Evolutionary conservation across 1,140 invertebrate genomes (phyloP).

Genomic region (Drepana arcuata): DNA sequence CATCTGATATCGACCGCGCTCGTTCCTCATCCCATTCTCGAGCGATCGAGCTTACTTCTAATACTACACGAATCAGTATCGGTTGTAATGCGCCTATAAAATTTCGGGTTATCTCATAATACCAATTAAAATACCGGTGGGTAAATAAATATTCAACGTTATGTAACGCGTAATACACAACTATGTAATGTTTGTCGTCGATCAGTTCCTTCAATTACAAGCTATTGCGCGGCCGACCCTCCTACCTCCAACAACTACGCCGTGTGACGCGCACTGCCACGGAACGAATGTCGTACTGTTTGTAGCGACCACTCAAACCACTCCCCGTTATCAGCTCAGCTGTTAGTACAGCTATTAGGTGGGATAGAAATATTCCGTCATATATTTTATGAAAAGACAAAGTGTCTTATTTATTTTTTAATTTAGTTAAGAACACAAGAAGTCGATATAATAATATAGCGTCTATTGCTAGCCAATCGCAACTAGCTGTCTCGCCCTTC

Average conservation of each 20-base stretch:
- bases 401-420: too few species aligned
- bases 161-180: conserved; percentile 25
- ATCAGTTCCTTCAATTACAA: conserved; percentile 29
- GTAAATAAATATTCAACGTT: conserved; percentile 56
- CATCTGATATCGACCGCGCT: conserved; percentile 62
- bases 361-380: too few species aligned
- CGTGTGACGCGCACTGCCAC: too few species aligned
- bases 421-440: too few species aligned
- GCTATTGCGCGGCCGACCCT: conserved; percentile 38
- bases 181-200: conserved; percentile 35
- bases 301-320: too few species aligned
- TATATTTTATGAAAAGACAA: too few species aligned
- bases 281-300: too few species aligned
- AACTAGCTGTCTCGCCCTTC: too few species aligned
- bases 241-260: conserved; percentile 18
- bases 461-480: too few species aligned
- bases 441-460: too few species aligned
- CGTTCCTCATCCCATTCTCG: conserved; percentile 21
- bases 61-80: conserved; percentile 20
- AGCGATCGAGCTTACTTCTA: conserved; percentile 30
- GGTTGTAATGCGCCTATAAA: conserved; percentile 38
- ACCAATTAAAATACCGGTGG: conserved; percentile 71
- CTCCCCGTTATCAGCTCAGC: too few species aligned
- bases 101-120: conserved; percentile 50
- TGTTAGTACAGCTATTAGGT: too few species aligned